These are phyloP conservation scores for Enteromius fasciolatus DNA, from an alignment of 2,797 vertebrate genomes.

Conservation along the genomic window DNA sequence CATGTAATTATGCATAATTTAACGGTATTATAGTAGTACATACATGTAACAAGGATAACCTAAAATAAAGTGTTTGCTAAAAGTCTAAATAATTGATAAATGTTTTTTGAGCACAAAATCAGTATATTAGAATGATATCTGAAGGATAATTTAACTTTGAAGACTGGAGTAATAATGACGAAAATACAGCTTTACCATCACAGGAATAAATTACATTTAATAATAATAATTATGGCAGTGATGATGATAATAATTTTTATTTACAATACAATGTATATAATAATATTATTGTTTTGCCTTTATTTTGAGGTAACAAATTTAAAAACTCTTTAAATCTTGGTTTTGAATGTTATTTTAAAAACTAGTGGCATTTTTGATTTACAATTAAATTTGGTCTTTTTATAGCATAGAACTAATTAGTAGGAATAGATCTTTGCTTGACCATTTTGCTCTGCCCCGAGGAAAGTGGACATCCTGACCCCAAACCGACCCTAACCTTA, in stretches of 20 bases:
- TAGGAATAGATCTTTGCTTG: conserved; percentile 30
- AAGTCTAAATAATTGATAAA: background rate
- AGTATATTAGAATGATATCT: background rate
- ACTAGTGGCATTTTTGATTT: background rate
- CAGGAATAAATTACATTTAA: background rate
- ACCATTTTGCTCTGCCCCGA: conserved; percentile 56
- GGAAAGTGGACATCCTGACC: conserved; percentile 67
- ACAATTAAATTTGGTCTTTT: background rate
- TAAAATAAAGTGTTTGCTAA: background rate
- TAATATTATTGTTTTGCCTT: background rate
- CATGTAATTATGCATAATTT: background rate
- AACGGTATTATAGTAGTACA: background rate
- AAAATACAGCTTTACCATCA: background rate
- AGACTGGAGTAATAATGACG: too few species aligned
- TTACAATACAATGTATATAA: background rate
- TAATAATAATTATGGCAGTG: background rate
- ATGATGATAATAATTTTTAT: background rate
- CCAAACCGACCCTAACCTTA: conserved; percentile 70
- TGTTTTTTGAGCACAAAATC: background rate
- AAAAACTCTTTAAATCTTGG: background rate
- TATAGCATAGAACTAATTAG: conserved; percentile 49
- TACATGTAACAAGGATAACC: background rate
- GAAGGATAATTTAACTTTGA: background rate
- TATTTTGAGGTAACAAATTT: background rate
- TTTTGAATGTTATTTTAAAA: background rate